Conservation (phyloP, 2,888 invertebrate genomes). For the Philonicus albiceps region DNA sequence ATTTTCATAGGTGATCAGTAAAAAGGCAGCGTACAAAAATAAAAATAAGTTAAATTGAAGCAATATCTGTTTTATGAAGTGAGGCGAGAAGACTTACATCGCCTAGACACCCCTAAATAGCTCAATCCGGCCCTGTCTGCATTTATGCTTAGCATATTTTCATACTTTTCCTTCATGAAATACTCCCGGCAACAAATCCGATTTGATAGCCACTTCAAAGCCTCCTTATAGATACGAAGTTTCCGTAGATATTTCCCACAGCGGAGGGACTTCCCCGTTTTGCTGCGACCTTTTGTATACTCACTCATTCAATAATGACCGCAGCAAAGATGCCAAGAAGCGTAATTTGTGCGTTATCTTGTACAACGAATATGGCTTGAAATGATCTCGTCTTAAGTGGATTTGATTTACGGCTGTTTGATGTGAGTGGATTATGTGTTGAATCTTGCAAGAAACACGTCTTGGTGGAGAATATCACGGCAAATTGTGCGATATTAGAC, state of each 20-base stretch:
- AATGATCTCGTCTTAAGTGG: not conserved
- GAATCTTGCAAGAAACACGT: not conserved
- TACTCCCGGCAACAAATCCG: not conserved
- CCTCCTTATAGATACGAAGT: not conserved
- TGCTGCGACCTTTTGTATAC: not conserved
- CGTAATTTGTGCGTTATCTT: not conserved
- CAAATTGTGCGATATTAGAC: not conserved
- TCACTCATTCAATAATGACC: not conserved
- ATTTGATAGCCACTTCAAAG: not conserved
- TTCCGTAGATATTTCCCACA: not conserved
- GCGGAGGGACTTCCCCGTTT: not conserved
- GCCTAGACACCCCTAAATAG: no score
- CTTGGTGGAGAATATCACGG: not conserved
- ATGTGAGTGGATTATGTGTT: not conserved
- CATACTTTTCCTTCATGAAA: not conserved
- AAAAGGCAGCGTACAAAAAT: no score
- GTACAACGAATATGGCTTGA: not conserved
- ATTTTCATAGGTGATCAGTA: no score
- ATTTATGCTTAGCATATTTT: not conserved
- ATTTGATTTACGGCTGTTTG: not conserved
- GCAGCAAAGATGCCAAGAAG: not conserved
- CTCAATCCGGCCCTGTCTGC: no score
- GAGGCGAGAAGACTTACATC: no score
- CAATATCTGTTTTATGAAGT: no score
- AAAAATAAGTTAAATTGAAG: no score